phyloP scores from a whole-genome alignment of 2,113 vertebrate genomes.

The cattle (Bos taurus) region ARS-UCD2.0 NC_037357.1:99341501-99342000 shows the following conservation, averaged over 20 bases:
- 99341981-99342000: too few relatives aligned
- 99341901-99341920: not conserved
- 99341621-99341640: not conserved
- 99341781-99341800: not conserved
- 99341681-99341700: conserved; percentile 14
- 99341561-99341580: not conserved
- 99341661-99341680: conserved; percentile 31
- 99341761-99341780: not conserved
- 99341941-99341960: too few relatives aligned
- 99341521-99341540: not conserved
- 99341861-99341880: not conserved
- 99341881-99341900: conserved; percentile 11
- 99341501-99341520: not conserved
- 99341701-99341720: not conserved
- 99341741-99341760: conserved; percentile 7
- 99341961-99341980: too few relatives aligned
- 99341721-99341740: not conserved
- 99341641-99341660: not conserved
- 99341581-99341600: not conserved
- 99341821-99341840: not conserved
- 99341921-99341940: too few relatives aligned
- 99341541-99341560: not conserved
- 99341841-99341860: not conserved
- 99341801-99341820: not conserved
- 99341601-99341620: not conserved